Evolutionary conservation across 1,140 invertebrate genomes (phyloP).

Genomic region (Zaprionus gabonicus): DNA sequence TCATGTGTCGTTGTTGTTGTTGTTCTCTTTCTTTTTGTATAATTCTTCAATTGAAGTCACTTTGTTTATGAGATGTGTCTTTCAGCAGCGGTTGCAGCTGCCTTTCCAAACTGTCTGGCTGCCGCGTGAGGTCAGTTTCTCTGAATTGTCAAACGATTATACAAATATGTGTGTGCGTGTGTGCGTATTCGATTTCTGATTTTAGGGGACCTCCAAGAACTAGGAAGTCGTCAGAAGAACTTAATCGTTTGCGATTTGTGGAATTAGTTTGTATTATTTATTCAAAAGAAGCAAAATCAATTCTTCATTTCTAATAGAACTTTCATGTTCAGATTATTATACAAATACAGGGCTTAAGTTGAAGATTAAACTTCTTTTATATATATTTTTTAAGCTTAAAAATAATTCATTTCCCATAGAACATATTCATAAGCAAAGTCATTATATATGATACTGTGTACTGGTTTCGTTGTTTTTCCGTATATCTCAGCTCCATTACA

Average conservation of each 20-base stretch:
- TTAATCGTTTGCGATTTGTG: not conserved
- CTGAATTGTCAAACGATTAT: slow-evolving; percentile 50
- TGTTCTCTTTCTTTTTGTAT: slow-evolving; percentile 38
- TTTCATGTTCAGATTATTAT: not conserved
- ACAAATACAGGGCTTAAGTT: no score
- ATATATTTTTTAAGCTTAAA: no score
- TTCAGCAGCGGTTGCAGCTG: slow-evolving; percentile 9
- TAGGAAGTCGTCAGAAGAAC: slow-evolving; percentile 38
- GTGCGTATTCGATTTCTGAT: not conserved
- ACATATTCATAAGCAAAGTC: no score
- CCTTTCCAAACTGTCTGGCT: slow-evolving; percentile 19
- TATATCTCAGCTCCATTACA: no score
- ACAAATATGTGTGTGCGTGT: not conserved
- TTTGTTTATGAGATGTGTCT: slow-evolving; percentile 58
- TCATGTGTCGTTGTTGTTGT: slow-evolving; percentile 45
- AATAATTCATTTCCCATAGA: no score
- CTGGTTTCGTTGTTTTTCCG: no score
- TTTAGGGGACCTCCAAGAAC: slow-evolving; percentile 11
- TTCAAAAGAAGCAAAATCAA: not conserved
- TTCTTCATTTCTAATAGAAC: not conserved
- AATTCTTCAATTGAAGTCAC: slow-evolving; percentile 66
- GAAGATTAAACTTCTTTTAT: no score
- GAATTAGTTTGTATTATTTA: not conserved
- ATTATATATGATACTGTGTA: no score
- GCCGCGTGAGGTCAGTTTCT: slow-evolving; percentile 61